These are phyloP conservation scores for Hestina assimilis DNA, from an alignment of 1,140 invertebrate species.

Conservation along the genomic window DNA sequence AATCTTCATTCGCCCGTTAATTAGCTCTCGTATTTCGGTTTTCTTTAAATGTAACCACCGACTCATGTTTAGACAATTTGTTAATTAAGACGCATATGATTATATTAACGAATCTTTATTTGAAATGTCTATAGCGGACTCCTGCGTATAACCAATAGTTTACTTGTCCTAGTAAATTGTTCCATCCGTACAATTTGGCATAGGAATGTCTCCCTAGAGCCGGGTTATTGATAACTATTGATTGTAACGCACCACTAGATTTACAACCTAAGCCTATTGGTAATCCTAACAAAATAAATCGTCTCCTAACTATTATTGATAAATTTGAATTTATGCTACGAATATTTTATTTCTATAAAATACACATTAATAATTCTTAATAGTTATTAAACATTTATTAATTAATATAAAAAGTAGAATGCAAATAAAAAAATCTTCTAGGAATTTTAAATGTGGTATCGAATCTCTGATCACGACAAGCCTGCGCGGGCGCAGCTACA, in stretches of 20 bases:
- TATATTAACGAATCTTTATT: background rate
- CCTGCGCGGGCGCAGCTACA: constrained; percentile 43
- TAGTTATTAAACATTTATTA: background rate
- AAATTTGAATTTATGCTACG: background rate
- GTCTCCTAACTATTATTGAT: constrained; percentile 1
- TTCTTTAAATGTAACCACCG: constrained; percentile 26
- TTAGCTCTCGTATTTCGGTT: constrained; percentile 51
- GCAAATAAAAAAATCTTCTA: background rate
- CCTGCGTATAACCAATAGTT: background rate
- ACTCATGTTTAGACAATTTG: constrained; percentile 21
- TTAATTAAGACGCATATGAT: constrained; percentile 14
- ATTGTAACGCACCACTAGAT: constrained; percentile 65
- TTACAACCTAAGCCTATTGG: constrained; percentile 48
- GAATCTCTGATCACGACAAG: constrained; percentile 46
- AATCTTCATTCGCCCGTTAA: constrained; percentile 74
- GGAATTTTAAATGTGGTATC: constrained; percentile 52
- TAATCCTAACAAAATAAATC: constrained; percentile 25
- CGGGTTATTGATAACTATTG: constrained; percentile 68
- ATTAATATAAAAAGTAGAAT: background rate
- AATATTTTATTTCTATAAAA: background rate
- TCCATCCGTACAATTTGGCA: constrained; percentile 15
- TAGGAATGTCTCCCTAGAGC: constrained; percentile 55
- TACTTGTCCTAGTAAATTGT: constrained; percentile 1
- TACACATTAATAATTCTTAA: background rate
- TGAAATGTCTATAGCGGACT: background rate